These are phyloP conservation scores for Drosophila takahashii DNA, from an alignment of 1,140 invertebrate species.

Conservation along the genomic window DNA sequence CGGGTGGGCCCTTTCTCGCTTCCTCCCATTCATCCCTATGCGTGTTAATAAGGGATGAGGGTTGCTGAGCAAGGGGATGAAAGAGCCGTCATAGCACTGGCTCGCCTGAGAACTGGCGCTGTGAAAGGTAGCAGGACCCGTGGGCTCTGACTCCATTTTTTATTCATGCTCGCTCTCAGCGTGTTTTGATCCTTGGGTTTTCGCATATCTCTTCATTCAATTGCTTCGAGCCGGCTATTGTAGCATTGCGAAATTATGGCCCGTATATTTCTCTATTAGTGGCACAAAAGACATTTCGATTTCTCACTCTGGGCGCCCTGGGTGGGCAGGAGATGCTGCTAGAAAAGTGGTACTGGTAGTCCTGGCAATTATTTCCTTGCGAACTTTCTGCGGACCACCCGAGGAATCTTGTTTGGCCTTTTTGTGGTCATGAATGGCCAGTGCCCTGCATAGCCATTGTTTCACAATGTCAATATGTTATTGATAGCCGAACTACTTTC, in stretches of 20 bases:
- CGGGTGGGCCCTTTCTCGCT: constrained; percentile 15
- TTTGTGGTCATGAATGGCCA: constrained; percentile 79
- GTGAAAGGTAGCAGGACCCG: constrained; percentile 71
- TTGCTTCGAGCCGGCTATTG: constrained; percentile 43
- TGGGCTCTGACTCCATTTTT: constrained; percentile 66
- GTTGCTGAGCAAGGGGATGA: constrained; percentile 71
- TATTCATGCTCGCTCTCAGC: constrained; percentile 47
- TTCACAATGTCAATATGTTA: constrained; percentile 53
- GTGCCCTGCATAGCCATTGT: constrained; percentile 73
- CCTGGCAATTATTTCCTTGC: constrained; percentile 67
- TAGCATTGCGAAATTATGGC: constrained; percentile 70
- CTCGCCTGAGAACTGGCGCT: constrained; percentile 73
- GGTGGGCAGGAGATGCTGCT: constrained; percentile 48
- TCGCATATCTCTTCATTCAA: constrained; percentile 54
- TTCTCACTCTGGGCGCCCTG: constrained; percentile 53
- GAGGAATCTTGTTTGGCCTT: constrained; percentile 71
- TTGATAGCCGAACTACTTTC: constrained; percentile 77
- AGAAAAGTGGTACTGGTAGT: constrained; percentile 37
- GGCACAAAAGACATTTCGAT: constrained; percentile 75
- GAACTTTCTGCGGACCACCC: constrained; percentile 71
- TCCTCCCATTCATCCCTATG: constrained; percentile 29
- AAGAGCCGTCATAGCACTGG: constrained; percentile 58
- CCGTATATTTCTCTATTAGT: constrained; percentile 79
- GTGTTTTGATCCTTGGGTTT: constrained; percentile 41
- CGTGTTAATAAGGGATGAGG: constrained; percentile 66